These are phyloP conservation scores for Parapristionchus giblindavisi DNA, from an alignment of 2,888 invertebrate species.

Conservation along the genomic window DNA sequence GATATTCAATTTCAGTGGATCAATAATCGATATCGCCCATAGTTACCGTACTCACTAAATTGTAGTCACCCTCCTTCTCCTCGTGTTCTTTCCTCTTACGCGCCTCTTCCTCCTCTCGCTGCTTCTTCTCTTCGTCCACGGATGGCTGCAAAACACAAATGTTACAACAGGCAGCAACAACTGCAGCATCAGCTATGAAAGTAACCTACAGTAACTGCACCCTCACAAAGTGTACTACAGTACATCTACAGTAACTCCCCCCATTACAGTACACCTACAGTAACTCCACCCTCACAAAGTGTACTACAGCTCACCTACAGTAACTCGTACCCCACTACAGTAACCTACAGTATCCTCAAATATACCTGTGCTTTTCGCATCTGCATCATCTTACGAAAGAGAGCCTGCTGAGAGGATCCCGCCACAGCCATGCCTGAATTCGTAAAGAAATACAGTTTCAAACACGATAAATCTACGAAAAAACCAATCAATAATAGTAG, in stretches of 20 bases:
- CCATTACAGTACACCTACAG: no score
- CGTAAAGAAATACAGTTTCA: no score
- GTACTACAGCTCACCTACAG: no score
- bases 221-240: no score
- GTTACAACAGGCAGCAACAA: no score
- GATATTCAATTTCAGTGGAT: not conserved
- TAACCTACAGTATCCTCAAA: not conserved
- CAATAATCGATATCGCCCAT: not conserved
- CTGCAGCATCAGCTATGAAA: no score
- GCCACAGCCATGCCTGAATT: slow-evolving; percentile 24
- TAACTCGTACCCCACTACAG: no score
- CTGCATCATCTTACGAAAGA: slow-evolving; percentile 51
- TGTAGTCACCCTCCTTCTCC: slow-evolving; percentile 37
- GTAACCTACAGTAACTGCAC: no score
- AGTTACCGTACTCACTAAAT: slow-evolving; percentile 18
- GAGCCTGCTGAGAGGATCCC: slow-evolving; percentile 44
- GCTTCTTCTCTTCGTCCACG: slow-evolving; percentile 12
- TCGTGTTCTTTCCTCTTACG: slow-evolving; percentile 28
- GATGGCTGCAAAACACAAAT: slow-evolving; percentile 17
- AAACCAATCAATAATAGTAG: no score
- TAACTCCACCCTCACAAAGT: no score
- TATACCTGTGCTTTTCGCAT: slow-evolving; percentile 41
- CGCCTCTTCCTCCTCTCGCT: slow-evolving; percentile 31
- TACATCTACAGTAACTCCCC: no score
- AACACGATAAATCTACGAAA: no score